Evolutionary conservation across 1,140 invertebrate genomes (phyloP), one percentile per base, ranked within the genome.

Genomic region (Trachelipus rathkii): DNA sequence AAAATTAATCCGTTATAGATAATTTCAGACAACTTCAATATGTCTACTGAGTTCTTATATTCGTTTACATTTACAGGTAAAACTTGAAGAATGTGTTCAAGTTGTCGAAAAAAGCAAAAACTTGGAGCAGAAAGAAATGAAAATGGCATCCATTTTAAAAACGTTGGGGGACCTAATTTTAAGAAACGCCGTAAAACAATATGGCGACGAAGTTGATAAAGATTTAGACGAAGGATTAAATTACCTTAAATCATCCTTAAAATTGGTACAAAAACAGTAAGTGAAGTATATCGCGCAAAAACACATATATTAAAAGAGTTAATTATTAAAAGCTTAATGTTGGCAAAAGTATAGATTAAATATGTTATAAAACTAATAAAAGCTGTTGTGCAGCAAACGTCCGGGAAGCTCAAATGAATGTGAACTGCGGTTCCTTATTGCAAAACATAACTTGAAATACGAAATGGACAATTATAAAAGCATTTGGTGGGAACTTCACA

Each of bases 401-500:
- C 50, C 50, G 1, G 50, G 50, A 60, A 60, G 50, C 50, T 2
- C 50, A 1, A 60, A 60, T 4, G 50, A 60, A 60, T 60, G 50
- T 19, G 50, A 60, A 60, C 11, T 60, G 2, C 50, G 50, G 1
- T 60, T 60, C 8, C 11, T 60, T 1, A 60, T 60, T 19, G 50
- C 50, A 15, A 60, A 60, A 60, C 50, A 60, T 19, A 60, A 60
- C 50, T 60, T 60, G 50, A 60, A 60, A 19, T 60, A 60, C 8
- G 19, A 19, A 15, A 60, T 15, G 19, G 11, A 60, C 11, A 60
- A 60, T 19, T 19, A 2, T 60, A 60, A 60, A 60, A 60, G 50
- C 50, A 60, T 60, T 8, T 60, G 50, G 50, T 60, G 50, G 50
- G 50, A 60, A 60, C 50, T 60, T 60, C 50, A 60, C 8, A 60